Evolutionary conservation across 2,113 vertebrate species (phyloP).

Genomic region (Onychostruthus taczanowskii): DNA sequence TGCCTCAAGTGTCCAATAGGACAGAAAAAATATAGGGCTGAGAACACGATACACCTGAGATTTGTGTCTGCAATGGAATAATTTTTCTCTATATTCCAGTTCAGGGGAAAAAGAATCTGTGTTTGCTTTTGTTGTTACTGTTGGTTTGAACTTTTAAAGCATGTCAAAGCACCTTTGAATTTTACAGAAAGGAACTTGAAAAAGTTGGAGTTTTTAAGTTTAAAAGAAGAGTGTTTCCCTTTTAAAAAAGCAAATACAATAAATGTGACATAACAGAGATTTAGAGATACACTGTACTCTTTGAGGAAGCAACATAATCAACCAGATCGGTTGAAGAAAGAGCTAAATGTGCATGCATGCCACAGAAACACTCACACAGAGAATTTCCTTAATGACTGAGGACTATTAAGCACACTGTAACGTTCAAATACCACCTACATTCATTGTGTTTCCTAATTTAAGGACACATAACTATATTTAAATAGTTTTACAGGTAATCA

Average conservation of each 20-base stretch:
- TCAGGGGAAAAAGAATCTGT: neutral
- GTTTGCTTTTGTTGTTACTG: neutral
- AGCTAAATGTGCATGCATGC: neutral
- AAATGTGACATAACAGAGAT: neutral
- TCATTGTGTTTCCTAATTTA: neutral
- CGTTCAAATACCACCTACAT: neutral
- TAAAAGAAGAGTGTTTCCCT: neutral
- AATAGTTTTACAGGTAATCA: neutral
- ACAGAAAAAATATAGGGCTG: neutral
- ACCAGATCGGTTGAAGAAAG: neutral
- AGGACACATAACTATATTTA: neutral
- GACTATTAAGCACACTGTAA: neutral
- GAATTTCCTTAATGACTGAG: neutral
- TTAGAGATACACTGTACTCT: neutral
- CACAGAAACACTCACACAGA: neutral
- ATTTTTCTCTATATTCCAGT: neutral
- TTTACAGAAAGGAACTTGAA: neutral
- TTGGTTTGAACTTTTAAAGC: slow-evolving; percentile 11
- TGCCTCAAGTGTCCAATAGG: neutral
- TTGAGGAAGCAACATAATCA: neutral
- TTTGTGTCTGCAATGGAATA: neutral
- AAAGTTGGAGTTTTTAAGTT: neutral
- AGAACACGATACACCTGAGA: neutral
- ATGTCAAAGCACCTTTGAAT: neutral
- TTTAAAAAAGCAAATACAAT: neutral